phyloP scores from a whole-genome alignment of 1,140 invertebrate species.

The Aphis craccivora region DNA sequence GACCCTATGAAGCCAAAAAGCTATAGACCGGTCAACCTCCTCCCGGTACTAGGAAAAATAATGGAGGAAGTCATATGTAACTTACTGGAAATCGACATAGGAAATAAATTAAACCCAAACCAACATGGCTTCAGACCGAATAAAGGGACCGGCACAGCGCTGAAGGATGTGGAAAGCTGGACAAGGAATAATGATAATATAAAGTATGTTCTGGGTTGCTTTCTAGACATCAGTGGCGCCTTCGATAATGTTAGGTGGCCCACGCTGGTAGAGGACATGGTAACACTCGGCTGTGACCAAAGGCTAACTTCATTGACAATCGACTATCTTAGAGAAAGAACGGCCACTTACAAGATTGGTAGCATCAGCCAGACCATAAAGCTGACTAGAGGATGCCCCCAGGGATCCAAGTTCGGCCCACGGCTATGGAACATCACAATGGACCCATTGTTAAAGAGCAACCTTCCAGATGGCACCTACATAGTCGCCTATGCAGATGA shows the following conservation, averaged over 20 bases:
- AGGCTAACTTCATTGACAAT: not conserved
- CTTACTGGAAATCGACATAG: not conserved
- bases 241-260: not conserved
- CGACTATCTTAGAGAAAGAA: not conserved
- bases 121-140: not conserved
- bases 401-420: conserved; percentile 41
- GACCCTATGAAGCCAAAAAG: not conserved
- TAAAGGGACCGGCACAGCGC: not conserved
- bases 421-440: not conserved
- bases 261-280: not conserved
- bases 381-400: not conserved
- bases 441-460: not conserved
- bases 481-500: conserved; percentile 54
- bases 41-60: not conserved
- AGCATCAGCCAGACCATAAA: rapidly evolving
- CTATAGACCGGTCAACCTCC: not conserved
- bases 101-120: not conserved
- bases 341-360: not conserved
- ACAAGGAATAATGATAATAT: too few relatives aligned
- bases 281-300: not conserved
- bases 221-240: not conserved
- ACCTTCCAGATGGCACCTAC: too few relatives aligned
- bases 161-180: not conserved
- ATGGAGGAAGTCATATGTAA: not conserved
- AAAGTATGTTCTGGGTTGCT: not conserved